Conservation (phyloP, 2,113 vertebrate species). For the Podilymbus podiceps region DNA sequence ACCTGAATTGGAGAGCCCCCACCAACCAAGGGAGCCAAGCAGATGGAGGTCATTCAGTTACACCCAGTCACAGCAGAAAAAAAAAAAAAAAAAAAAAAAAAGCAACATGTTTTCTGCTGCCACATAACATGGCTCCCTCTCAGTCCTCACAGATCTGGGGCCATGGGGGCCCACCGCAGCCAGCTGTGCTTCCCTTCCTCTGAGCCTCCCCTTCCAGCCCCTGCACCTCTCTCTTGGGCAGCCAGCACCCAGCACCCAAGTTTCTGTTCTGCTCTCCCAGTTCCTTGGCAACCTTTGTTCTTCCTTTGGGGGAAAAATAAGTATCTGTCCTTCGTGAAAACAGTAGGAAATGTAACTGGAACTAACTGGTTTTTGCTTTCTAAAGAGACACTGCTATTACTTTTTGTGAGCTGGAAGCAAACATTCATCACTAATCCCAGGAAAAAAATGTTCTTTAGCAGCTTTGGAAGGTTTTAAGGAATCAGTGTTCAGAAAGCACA, state of each 20-base stretch:
- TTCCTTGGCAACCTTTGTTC: neutral
- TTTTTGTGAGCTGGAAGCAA: neutral
- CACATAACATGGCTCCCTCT: neutral
- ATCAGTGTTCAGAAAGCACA: neutral
- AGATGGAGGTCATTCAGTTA: neutral
- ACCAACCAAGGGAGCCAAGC: neutral
- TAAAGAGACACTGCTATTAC: neutral
- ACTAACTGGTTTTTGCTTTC: neutral
- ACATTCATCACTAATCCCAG: neutral
- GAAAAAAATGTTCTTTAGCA: neutral
- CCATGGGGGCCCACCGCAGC: accelerated
- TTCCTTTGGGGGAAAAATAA: accelerated
- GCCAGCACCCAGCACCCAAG: accelerated
- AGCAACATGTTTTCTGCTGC: neutral
- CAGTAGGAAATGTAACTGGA: neutral
- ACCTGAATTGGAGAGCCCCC: neutral
- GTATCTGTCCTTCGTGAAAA: neutral
- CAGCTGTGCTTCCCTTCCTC: neutral
- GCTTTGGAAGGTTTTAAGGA: neutral
- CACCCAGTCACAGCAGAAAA: neutral
- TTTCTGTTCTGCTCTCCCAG: neutral
- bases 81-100: neutral
- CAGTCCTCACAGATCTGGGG: neutral
- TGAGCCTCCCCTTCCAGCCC: accelerated
- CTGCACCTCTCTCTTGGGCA: accelerated